These are phyloP conservation scores for Tauraco hartlaubi DNA, from an alignment of 2,797 vertebrate species.

Conservation along the genomic window DNA sequence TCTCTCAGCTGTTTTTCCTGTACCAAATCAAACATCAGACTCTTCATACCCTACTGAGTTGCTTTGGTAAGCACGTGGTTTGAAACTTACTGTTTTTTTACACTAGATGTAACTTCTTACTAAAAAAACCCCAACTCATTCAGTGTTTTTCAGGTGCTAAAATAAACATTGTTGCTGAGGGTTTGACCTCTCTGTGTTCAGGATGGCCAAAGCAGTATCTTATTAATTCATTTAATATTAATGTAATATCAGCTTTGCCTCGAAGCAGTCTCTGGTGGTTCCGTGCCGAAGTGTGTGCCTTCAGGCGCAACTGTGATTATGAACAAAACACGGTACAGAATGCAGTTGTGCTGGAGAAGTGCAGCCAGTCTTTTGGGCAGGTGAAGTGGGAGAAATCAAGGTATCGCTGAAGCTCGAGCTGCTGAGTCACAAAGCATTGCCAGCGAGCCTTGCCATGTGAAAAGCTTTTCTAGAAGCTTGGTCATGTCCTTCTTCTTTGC, in stretches of 20 bases:
- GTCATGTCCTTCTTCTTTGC: background rate
- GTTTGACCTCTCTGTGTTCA: background rate
- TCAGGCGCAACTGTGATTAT: background rate
- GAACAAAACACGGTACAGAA: background rate
- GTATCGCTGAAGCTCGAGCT: accelerated
- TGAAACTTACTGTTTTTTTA: background rate
- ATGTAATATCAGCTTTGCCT: background rate
- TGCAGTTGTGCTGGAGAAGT: background rate
- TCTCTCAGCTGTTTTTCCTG: constrained; percentile 32
- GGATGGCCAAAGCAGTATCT: background rate
- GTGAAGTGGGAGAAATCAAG: background rate
- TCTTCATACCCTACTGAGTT: background rate
- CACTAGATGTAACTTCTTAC: background rate
- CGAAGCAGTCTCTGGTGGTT: background rate
- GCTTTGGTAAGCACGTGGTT: background rate
- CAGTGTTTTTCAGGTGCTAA: background rate
- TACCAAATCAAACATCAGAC: background rate
- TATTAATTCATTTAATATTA: background rate
- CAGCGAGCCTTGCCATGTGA: background rate
- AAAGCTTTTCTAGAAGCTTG: background rate
- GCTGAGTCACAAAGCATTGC: background rate
- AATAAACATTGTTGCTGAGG: background rate
- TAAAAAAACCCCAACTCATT: background rate
- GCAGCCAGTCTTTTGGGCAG: background rate
- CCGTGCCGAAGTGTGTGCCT: background rate